Conservation (phyloP, 1,140 invertebrate species). For the Phymastichus coffea region DNA sequence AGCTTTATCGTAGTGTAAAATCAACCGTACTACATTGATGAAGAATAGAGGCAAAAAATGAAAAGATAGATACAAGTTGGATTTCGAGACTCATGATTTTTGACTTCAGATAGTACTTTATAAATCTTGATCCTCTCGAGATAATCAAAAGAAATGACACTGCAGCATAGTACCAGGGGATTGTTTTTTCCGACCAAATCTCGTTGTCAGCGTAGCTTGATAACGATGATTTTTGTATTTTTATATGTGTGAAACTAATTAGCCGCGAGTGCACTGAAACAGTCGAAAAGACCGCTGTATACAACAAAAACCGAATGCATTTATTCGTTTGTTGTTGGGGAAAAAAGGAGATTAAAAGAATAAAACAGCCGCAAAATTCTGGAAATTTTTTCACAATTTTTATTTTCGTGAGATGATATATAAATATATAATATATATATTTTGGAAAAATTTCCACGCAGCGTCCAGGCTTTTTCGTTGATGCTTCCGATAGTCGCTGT, state of each 20-base stretch:
- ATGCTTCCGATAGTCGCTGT: conserved; percentile 25
- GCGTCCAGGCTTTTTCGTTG: conserved; percentile 13
- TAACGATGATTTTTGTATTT: conserved; percentile 43
- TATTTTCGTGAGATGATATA: too few species aligned
- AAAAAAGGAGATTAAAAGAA: neutral
- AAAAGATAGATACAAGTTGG: conserved; percentile 1
- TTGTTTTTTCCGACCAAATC: conserved; percentile 18
- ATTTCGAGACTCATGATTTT: conserved; percentile 12
- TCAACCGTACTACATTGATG: neutral
- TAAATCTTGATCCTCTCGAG: neutral
- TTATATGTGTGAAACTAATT: conserved; percentile 38
- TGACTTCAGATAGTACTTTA: conserved; percentile 19
- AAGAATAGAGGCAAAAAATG: neutral
- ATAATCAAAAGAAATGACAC: neutral
- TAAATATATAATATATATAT: too few species aligned
- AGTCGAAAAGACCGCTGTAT: conserved; percentile 14
- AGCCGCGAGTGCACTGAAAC: conserved; percentile 22
- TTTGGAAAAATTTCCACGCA: too few species aligned
- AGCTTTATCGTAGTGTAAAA: conserved; percentile 9
- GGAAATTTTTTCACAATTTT: too few species aligned
- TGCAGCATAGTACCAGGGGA: neutral
- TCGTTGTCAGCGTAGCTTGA: conserved; percentile 22
- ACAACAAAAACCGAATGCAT: too few species aligned
- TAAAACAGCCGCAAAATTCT: too few species aligned
- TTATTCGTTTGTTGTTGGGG: conserved; percentile 2